phyloP scores from a whole-genome alignment of 2,888 invertebrate species.

The Buathra laborator region DNA sequence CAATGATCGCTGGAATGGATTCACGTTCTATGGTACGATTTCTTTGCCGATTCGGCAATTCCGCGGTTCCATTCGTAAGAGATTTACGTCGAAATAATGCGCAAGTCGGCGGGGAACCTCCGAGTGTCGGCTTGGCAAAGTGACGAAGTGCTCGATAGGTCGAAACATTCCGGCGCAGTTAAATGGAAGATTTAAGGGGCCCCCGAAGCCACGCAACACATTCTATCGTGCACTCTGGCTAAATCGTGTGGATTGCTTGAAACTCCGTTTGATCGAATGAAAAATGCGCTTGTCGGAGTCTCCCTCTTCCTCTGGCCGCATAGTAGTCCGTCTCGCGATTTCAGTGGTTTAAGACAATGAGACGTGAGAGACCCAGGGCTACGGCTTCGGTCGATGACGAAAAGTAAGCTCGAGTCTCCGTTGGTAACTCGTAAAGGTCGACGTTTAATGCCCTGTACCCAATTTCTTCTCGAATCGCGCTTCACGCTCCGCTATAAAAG shows the following conservation, averaged over 20 bases:
- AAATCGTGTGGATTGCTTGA: conserved; percentile 55
- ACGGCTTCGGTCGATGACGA: conserved; percentile 61
- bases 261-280: conserved; percentile 56
- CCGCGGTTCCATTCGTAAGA: neutral
- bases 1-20: conserved; percentile 14
- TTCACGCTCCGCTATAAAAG: conserved; percentile 18
- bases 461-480: conserved; percentile 46
- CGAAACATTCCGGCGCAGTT: conserved; percentile 69
- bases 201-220: conserved; percentile 27
- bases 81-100: conserved; percentile 53
- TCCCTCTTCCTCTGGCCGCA: neutral
- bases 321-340: conserved; percentile 45
- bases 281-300: conserved; percentile 53
- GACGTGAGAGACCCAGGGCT: conserved; percentile 37
- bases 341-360: conserved; percentile 44
- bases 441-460: conserved; percentile 54
- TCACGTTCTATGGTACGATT: conserved; percentile 6
- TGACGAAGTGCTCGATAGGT: conserved; percentile 60
- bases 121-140: conserved; percentile 33
- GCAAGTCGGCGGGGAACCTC: conserved; percentile 42
- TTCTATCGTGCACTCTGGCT: conserved; percentile 47
- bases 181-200: conserved; percentile 77
- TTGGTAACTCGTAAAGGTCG: conserved; percentile 57
- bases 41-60: conserved; percentile 43
- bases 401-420: conserved; percentile 41